phyloP scores from a whole-genome alignment of 2,797 vertebrate genomes.

The Hippoglossus hippoglossus region DNA sequence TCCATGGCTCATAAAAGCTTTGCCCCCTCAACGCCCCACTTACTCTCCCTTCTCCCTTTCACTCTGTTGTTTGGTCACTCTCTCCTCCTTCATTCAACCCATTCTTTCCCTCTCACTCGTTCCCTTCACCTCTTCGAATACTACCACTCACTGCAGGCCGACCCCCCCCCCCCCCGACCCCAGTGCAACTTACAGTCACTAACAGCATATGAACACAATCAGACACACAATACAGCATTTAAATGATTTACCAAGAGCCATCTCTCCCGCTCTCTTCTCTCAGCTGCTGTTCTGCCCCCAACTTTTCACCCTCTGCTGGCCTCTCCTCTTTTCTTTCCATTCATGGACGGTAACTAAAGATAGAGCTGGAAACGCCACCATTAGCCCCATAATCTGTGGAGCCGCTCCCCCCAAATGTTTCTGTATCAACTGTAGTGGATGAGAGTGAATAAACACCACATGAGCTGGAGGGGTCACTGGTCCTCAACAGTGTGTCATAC shows the following conservation, averaged over 20 bases:
- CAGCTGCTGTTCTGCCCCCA: background rate
- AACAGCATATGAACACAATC: slow-evolving; percentile 5
- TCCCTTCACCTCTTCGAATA: slow-evolving; percentile 41
- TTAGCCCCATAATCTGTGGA: slow-evolving; percentile 19
- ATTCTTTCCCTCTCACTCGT: slow-evolving; percentile 17
- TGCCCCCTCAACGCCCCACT: slow-evolving; percentile 47
- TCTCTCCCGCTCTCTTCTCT: slow-evolving; percentile 3
- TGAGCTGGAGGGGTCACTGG: slow-evolving; percentile 25
- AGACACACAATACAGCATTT: slow-evolving; percentile 1
- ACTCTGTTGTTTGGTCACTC: slow-evolving; percentile 53
- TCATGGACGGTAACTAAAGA: slow-evolving; percentile 40
- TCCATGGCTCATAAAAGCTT: slow-evolving; percentile 71
- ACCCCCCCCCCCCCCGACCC: slow-evolving; percentile 11
- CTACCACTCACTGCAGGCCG: slow-evolving; percentile 9
- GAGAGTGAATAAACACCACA: background rate
- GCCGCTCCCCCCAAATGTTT: slow-evolving; percentile 3
- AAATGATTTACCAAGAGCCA: slow-evolving; percentile 22
- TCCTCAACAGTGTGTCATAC: slow-evolving; percentile 24
- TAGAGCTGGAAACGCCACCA: slow-evolving; percentile 17
- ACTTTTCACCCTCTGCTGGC: slow-evolving; percentile 18
- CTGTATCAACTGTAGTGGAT: background rate
- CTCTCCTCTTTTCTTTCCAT: slow-evolving; percentile 16
- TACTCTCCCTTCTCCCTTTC: slow-evolving; percentile 48
- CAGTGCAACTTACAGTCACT: background rate
- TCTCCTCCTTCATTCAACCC: slow-evolving; percentile 40